These are phyloP conservation scores for Drosophila tanythrix DNA, from an alignment of 2,888 invertebrate genomes.

Conservation along the genomic window DNA sequence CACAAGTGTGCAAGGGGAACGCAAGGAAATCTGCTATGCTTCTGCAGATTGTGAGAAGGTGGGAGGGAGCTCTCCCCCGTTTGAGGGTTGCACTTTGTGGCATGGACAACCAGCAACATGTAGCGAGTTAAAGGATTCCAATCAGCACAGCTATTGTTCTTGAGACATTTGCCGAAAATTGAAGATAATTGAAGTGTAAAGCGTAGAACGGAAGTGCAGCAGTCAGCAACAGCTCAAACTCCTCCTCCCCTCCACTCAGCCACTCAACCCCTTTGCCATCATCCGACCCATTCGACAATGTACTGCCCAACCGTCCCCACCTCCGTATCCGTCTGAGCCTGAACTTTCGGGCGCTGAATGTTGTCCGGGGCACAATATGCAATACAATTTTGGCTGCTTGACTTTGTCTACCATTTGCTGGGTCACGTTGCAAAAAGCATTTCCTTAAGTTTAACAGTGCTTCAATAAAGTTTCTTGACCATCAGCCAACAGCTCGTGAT, in stretches of 20 bases:
- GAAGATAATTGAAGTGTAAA: conserved; percentile 82
- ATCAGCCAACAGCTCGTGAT: neutral
- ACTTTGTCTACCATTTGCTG: conserved; percentile 40
- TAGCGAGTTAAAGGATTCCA: conserved; percentile 79
- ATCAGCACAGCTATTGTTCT: conserved; percentile 80
- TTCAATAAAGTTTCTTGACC: conserved; percentile 2
- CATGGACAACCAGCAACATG: conserved; percentile 62
- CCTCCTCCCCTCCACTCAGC: neutral
- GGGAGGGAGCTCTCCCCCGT: neutral
- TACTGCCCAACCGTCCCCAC: neutral
- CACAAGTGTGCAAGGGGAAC: conserved; percentile 36
- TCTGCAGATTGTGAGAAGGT: neutral
- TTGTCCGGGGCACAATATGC: conserved; percentile 66
- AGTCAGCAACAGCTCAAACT: conserved; percentile 60
- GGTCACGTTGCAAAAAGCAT: conserved; percentile 39
- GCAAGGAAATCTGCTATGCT: conserved; percentile 2
- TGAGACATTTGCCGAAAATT: conserved; percentile 81
- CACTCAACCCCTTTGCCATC: conserved; percentile 1
- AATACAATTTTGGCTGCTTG: conserved; percentile 71
- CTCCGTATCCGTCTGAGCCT: neutral
- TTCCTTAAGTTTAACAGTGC: neutral
- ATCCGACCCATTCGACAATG: conserved; percentile 33
- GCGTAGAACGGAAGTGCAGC: conserved; percentile 75
- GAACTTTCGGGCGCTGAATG: conserved; percentile 50
- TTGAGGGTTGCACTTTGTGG: conserved; percentile 39